phyloP scores from a whole-genome alignment of 2,113 vertebrate genomes.

The Paralichthys olivaceus region DNA sequence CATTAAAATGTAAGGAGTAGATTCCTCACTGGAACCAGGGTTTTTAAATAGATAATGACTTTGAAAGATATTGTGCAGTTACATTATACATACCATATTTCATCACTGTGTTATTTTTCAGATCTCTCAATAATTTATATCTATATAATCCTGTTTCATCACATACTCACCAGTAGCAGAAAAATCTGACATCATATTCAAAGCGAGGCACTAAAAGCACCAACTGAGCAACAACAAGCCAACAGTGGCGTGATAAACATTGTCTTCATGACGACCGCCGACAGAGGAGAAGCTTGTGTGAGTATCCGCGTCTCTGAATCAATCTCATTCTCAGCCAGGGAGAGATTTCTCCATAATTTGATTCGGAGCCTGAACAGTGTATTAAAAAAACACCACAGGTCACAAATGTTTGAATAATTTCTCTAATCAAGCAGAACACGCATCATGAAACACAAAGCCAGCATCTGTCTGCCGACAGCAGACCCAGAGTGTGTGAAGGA shows the following conservation, averaged over 20 bases:
- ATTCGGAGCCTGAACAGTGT: slow-evolving; percentile 56
- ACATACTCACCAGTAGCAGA: too few relatives aligned
- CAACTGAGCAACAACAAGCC: slow-evolving; percentile 5
- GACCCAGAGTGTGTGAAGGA: background rate
- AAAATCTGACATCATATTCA: background rate
- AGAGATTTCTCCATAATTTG: slow-evolving; percentile 71
- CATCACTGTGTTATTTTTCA: slow-evolving; percentile 29
- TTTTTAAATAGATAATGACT: background rate
- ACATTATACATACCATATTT: slow-evolving; percentile 32
- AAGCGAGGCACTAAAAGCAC: background rate
- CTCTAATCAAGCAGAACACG: slow-evolving; percentile 48
- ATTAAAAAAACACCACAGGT: slow-evolving; percentile 54
- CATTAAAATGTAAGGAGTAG: background rate
- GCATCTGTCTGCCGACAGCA: background rate
- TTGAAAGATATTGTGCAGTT: slow-evolving; percentile 36
- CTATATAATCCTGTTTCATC: background rate
- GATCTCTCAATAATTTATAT: background rate
- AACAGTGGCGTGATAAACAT: slow-evolving; percentile 7
- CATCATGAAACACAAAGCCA: slow-evolving; percentile 38
- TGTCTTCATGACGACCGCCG: slow-evolving; percentile 19
- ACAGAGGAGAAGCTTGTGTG: slow-evolving; percentile 43
- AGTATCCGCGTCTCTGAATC: slow-evolving; percentile 72
- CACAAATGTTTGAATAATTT: slow-evolving; percentile 64
- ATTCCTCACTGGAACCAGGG: slow-evolving; percentile 6
- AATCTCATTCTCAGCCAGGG: slow-evolving; percentile 74